Conservation (phyloP, 1,140 invertebrate genomes). For the Sitodiplosis mosellana region DNA sequence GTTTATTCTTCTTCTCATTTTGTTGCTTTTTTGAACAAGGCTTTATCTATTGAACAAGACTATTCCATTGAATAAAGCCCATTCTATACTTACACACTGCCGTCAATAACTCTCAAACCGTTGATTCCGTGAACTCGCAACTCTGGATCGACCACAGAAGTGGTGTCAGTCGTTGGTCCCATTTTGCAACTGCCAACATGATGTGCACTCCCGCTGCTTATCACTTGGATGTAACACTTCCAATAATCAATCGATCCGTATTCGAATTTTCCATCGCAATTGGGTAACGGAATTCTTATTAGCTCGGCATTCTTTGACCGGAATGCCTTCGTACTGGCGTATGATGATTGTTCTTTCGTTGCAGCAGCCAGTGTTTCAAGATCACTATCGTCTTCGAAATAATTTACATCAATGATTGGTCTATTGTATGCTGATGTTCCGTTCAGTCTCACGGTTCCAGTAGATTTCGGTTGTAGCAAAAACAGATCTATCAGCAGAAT, state of each 20-base stretch:
- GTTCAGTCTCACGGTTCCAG: constrained; percentile 30
- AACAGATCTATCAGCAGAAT: constrained; percentile 15
- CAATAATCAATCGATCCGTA: constrained; percentile 49
- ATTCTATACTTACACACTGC: too few species aligned
- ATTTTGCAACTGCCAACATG: constrained; percentile 55
- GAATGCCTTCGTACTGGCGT: too few species aligned
- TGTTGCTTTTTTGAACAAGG: too few species aligned
- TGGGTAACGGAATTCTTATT: constrained; percentile 38
- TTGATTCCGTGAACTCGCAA: constrained; percentile 47
- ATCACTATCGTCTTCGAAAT: constrained; percentile 27
- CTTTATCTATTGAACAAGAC: too few species aligned
- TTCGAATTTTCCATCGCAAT: constrained; percentile 28
- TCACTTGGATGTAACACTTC: constrained; percentile 45
- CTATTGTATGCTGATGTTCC: too few species aligned
- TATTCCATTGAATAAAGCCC: too few species aligned
- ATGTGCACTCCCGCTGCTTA: constrained; percentile 46
- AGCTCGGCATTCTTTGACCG: too few species aligned
- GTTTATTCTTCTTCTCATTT: too few species aligned
- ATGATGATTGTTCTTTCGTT: too few species aligned
- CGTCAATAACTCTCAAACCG: constrained; percentile 54
- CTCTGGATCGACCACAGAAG: constrained; percentile 53
- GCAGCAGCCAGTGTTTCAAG: constrained; percentile 18
- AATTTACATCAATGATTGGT: constrained; percentile 39
- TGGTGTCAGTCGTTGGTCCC: constrained; percentile 42
- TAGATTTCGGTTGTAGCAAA: constrained; percentile 30